phyloP scores from a whole-genome alignment of 2,113 vertebrate genomes.

The Syngnathus floridae region DNA sequence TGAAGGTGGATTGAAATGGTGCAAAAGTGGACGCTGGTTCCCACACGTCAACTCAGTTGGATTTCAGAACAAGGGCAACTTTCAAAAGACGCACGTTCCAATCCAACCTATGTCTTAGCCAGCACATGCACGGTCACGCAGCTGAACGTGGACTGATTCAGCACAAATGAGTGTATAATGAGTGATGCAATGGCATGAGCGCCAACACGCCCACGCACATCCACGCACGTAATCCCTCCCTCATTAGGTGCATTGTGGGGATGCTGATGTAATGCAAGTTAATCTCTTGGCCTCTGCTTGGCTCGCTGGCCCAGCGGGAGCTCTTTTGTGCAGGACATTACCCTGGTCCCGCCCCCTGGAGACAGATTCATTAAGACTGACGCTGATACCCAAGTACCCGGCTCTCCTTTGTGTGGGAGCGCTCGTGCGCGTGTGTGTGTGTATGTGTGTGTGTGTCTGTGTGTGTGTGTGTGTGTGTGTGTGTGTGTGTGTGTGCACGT shows the following conservation, averaged over 20 bases:
- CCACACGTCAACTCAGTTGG: too few species aligned
- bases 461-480: too few species aligned
- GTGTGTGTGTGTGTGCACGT: constrained; percentile 40
- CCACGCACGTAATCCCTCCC: constrained; percentile 54
- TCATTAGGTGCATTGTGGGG: constrained; percentile 72
- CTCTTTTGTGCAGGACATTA: constrained; percentile 66
- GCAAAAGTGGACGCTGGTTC: too few species aligned
- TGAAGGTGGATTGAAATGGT: neutral
- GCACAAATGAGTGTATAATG: constrained; percentile 64
- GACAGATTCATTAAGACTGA: constrained; percentile 76
- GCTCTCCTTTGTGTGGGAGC: constrained; percentile 54
- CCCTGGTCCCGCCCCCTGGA: constrained; percentile 62
- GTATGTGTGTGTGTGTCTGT: constrained; percentile 26
- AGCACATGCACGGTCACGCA: neutral
- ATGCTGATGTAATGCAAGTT: constrained; percentile 79
- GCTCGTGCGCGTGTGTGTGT: constrained; percentile 50
- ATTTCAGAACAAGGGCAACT: too few species aligned
- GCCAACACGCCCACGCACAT: constrained; percentile 35
- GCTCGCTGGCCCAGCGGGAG: constrained; percentile 54
- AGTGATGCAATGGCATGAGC: constrained; percentile 61
- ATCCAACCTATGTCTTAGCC: too few species aligned
- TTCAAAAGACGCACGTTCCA: too few species aligned
- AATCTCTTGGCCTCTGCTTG: constrained; percentile 73
- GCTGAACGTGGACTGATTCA: constrained; percentile 47
- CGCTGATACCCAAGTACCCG: constrained; percentile 64